Base-by-base conservation (phyloP, 2,888 invertebrate species). In the Monochamus alternatus region DNA sequence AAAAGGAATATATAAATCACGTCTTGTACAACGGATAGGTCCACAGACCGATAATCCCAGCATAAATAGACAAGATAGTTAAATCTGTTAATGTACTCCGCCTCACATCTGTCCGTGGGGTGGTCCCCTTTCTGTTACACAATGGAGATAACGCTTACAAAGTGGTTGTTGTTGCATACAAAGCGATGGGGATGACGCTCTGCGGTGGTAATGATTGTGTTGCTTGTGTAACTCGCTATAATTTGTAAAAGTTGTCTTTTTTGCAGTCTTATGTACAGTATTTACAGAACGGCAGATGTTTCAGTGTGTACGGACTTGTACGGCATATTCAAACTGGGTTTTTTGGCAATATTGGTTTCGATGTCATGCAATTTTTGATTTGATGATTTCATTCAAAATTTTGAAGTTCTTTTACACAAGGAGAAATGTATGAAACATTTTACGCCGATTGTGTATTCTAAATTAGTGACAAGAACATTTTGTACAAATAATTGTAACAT, bases 31-130 rank as follows among this genome's bases (percentile, higher is more conserved):
- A 1, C 47, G 47, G 10, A 12, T 47, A 55, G 14, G n/a, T 55
- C 55, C 12, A 47, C 12, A 12, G 9, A 55, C 55, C 10, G 55
- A 58, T 68, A 68, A 68, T 68, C 68, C 59, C 7, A 5, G 43
- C 22, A 59, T 43, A 70, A 70, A 70, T 22, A 62, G 70, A 70
- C 51, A 62, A 44, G 62, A 70, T 62, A 70, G 70, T 62, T 70
- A 70, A 70, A 70, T 70, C 70, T 51, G 62, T 62, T 70, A 68
- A 68, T 68, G 59, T 68, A 68, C 59, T 43, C 68, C 59, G 51
- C 51, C 59, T 55, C 68, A 68, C 68, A 68, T 44, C 55, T 59
- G 68, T 65, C 68, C 58, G 22, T 43, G 58, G 38, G 68, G 68
- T 68, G 55, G 59, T 68, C 59, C 44, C 68, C 32, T 38, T 59